Evolutionary conservation across 1,140 invertebrate species (phyloP).

Genomic region (Pinna nobilis): DNA sequence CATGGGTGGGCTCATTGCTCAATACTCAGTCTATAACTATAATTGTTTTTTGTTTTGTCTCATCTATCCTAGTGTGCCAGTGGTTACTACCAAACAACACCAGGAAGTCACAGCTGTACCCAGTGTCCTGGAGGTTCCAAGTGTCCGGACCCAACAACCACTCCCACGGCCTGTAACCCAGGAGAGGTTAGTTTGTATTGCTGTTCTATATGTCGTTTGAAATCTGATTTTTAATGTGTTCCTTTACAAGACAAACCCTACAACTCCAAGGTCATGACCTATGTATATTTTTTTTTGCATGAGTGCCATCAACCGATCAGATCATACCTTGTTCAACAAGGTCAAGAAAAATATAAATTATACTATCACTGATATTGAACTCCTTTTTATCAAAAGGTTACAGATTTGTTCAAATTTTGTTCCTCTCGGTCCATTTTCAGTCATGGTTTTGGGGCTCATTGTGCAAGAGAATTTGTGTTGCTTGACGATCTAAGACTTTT

Average conservation of each 20-base stretch:
- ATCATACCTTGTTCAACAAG: background rate
- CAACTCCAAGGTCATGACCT: too few species aligned
- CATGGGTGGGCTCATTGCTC: background rate
- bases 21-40: background rate
- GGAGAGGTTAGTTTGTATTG: conserved; percentile 52
- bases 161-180: conserved; percentile 51
- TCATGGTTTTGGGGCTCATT: background rate
- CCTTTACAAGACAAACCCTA: too few species aligned
- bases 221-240: background rate
- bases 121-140: conserved; percentile 65
- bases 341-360: too few species aligned
- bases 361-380: too few species aligned
- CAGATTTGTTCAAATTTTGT: too few species aligned
- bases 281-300: too few species aligned
- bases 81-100: conserved; percentile 62
- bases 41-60: background rate
- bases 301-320: too few species aligned
- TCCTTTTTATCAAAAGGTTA: too few species aligned
- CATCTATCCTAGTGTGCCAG: conserved; percentile 62
- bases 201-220: background rate
- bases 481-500: background rate
- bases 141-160: conserved; percentile 58
- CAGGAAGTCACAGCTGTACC: conserved; percentile 54
- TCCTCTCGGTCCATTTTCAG: too few species aligned
- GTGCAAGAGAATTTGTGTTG: background rate